Conservation (phyloP, 2,797 vertebrate genomes). For the Catharus ustulatus region DNA sequence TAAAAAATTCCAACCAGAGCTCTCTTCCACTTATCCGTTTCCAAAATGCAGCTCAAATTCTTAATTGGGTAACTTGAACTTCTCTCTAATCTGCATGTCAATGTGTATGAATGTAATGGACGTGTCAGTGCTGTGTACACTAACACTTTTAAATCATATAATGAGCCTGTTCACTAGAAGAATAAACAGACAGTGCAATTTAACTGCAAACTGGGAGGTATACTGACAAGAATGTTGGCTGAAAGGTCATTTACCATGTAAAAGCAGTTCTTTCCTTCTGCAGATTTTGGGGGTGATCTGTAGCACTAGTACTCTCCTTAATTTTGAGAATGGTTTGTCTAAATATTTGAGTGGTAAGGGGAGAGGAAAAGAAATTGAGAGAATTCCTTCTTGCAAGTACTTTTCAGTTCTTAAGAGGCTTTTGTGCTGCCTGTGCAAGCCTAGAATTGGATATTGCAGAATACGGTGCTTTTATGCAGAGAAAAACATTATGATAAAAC, state of each 20-base stretch:
- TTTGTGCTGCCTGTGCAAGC: not conserved
- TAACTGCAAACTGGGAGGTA: not conserved
- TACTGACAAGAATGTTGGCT: not conserved
- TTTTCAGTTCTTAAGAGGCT: slow-evolving; percentile 7
- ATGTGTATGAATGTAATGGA: not conserved
- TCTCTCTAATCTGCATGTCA: not conserved
- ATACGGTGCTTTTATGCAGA: not conserved
- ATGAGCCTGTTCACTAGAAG: slow-evolving; percentile 28
- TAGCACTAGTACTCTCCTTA: not conserved
- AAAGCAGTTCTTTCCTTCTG: not conserved
- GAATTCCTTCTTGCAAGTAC: not conserved
- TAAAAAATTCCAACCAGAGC: not conserved
- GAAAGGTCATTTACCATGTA: not conserved
- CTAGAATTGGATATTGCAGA: not conserved
- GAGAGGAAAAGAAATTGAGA: not conserved
- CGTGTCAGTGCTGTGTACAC: not conserved
- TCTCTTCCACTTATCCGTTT: not conserved
- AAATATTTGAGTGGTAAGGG: not conserved
- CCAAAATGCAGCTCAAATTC: slow-evolving; percentile 25
- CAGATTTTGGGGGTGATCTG: not conserved
- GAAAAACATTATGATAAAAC: not conserved
- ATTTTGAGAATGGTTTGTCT: not conserved
- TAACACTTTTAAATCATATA: slow-evolving; percentile 27
- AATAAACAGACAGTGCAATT: slow-evolving; percentile 16
- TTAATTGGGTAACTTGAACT: slow-evolving; percentile 38